Percentiles rank a stretch among this genome's conserved stretches.
phyloP scores from a whole-genome alignment of 2,888 invertebrate genomes.

The Ctena decussata region DNA sequence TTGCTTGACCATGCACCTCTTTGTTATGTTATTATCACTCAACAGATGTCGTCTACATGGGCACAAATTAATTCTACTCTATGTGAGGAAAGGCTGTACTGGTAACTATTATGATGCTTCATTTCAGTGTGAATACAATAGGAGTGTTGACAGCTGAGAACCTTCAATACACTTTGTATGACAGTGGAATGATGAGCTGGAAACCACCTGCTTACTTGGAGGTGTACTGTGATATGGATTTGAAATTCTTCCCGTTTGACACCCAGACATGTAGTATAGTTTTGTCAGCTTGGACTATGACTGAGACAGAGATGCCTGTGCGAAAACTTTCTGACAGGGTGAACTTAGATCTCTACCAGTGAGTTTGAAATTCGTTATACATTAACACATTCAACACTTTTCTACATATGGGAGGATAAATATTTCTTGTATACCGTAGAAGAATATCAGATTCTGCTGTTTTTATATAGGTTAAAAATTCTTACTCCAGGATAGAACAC shows the following conservation, averaged over 20 bases:
- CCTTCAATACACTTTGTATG: background rate
- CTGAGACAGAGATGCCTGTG: constrained; percentile 28
- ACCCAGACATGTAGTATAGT: constrained; percentile 50
- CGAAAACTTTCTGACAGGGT: background rate
- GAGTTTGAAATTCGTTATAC: constrained; percentile 18
- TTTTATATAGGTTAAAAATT: too few relatives aligned
- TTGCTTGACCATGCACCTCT: background rate
- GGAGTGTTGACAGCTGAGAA: background rate
- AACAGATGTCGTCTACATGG: too few relatives aligned
- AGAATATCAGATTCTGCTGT: too few relatives aligned
- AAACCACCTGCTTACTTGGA: constrained; percentile 28
- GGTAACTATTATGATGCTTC: too few relatives aligned
- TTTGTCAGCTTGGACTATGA: constrained; percentile 39
- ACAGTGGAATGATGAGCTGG: constrained; percentile 31
- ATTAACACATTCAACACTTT: too few relatives aligned
- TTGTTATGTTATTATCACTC: background rate
- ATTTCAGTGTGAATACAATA: background rate
- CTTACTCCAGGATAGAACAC: too few relatives aligned
- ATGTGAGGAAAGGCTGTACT: too few relatives aligned
- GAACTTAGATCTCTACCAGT: constrained; percentile 40
- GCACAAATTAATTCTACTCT: too few relatives aligned
- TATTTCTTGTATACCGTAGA: too few relatives aligned
- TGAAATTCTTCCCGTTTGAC: constrained; percentile 60
- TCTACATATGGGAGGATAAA: too few relatives aligned
- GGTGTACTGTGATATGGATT: constrained; percentile 46